These are phyloP conservation scores for Trichogramma evanescens DNA, from an alignment of 2,888 invertebrate species.

Conservation along the genomic window DNA sequence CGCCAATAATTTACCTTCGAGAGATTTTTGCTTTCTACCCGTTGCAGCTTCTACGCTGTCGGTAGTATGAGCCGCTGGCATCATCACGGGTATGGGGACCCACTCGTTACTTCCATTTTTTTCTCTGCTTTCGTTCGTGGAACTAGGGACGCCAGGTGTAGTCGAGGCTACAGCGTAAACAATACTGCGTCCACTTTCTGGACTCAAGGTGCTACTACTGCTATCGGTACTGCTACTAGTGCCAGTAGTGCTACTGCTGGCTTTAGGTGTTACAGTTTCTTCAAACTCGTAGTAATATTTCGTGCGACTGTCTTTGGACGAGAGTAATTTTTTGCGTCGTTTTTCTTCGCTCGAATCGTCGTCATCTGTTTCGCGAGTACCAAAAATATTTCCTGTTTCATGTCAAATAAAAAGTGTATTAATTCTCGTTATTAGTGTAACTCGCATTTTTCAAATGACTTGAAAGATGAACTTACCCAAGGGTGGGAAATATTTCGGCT, in stretches of 20 bases:
- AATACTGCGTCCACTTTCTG: too few relatives aligned
- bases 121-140: not conserved
- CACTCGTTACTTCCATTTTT: constrained; percentile 23
- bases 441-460: not conserved
- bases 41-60: constrained; percentile 9
- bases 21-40: constrained; percentile 14
- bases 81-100: constrained; percentile 26
- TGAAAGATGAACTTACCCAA: constrained; percentile 35
- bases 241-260: constrained; percentile 1
- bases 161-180: not conserved
- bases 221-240: not conserved
- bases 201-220: too few relatives aligned
- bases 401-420: not conserved
- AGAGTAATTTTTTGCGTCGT: not conserved
- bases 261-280: not conserved
- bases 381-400: constrained; percentile 13
- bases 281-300: constrained; percentile 20
- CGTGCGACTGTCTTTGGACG: constrained; percentile 15
- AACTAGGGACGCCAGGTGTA: not conserved
- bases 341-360: constrained; percentile 3
- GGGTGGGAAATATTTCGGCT: constrained; percentile 61
- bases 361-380: constrained; percentile 2
- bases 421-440: not conserved
- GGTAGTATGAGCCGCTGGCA: not conserved
- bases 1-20: constrained; percentile 2